Evolutionary conservation across 2,797 vertebrate species (phyloP), one percentile per base, ranked within the genome.

Genomic region (Simalia tracyae): DNA sequence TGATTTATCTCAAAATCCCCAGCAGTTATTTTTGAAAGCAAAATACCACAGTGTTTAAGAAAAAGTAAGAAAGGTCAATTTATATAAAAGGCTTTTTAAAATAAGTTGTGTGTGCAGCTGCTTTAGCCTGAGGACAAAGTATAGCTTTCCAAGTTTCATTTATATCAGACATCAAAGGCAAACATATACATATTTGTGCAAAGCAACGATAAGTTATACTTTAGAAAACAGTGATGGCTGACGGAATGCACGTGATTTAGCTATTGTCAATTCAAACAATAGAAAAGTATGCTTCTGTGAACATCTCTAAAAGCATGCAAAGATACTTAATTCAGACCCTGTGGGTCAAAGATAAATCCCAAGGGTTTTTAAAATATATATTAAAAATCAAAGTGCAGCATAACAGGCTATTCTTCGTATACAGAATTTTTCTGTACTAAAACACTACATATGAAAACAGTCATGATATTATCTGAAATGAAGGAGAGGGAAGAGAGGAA

Each of bases 51-150:
- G 88, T 57, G 31, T 90, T 95, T 90, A 91, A 93, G 4, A 57
- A 81, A 17, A 89, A 93, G 46, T 88, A 90, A 93, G 61, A 92
- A 92, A 91, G 85, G 84, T 88, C 64, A 90, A 90, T 87, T 92
- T 93, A 93, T 7, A 90, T 42, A 89, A 90, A 42, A 86, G 64
- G 12, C 42, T 88, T 89, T 92, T 84, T 12, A 89, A 88, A 91
- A 87, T 92, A 93, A 91, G 19, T 17, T 88, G 42, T 93, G 17
- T 59, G 56, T 72, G 17, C 24, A 89, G 66, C 89, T 92, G 88
- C 76, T 72, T 88, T 64, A 91, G 86, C 36, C 68, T 60, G n/a
- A 91, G 42, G 61, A 90, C 28, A 36, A 91, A 91, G 63, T 54
- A 90, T 7, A 93, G 56, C 64, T 46, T 87, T 46, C 84, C 81